A percentile compares a stretch with the other conserved stretches of the same genome.
These are phyloP conservation scores for Alcis repandata DNA, from an alignment of 2,888 invertebrate species.

Conservation along the genomic window DNA sequence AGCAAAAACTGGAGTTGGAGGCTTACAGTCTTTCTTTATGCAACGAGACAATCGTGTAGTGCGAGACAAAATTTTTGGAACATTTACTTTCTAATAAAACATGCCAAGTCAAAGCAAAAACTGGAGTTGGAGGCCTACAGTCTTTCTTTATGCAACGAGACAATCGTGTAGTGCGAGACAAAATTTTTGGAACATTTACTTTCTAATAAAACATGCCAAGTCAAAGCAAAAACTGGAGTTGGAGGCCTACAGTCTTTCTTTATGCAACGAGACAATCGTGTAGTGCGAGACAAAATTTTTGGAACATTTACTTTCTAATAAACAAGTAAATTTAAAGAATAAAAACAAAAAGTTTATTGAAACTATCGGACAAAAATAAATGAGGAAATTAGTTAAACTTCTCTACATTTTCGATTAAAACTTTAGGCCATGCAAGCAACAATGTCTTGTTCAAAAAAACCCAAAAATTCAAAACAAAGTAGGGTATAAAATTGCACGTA, in stretches of 20 bases:
- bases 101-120: too few species aligned
- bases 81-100: too few species aligned
- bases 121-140: constrained; percentile 39
- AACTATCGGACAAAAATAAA: background rate
- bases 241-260: constrained; percentile 35
- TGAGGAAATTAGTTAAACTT: background rate
- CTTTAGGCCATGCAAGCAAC: too few species aligned
- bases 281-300: constrained; percentile 37
- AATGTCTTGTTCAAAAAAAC: too few species aligned
- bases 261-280: constrained; percentile 33
- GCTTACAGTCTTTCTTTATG: constrained; percentile 38
- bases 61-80: constrained; percentile 34
- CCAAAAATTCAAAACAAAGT: too few species aligned
- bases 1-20: constrained; percentile 45
- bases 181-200: too few species aligned
- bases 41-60: constrained; percentile 33
- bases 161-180: constrained; percentile 36
- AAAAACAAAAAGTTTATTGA: too few species aligned
- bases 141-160: constrained; percentile 36
- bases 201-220: too few species aligned
- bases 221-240: constrained; percentile 47
- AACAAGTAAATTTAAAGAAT: too few species aligned
- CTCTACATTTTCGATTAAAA: too few species aligned
- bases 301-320: too few species aligned
- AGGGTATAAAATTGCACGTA: too few species aligned